Evolutionary conservation across 1,140 invertebrate genomes (phyloP).

Genomic region (Octopus sinensis): DNA sequence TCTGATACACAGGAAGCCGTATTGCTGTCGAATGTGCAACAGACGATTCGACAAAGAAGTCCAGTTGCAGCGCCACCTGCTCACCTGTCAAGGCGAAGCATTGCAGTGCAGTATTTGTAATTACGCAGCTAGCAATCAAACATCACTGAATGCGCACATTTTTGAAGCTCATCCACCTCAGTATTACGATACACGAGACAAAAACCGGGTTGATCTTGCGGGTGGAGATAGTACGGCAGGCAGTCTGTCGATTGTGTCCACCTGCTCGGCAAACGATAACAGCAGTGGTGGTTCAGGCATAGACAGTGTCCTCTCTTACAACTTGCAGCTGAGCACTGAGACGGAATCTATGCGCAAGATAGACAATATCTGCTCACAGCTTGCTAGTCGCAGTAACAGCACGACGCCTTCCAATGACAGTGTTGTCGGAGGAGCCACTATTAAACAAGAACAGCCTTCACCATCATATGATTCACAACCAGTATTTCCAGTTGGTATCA

Average conservation of each 20-base stretch:
- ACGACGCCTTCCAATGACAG: slow-evolving; percentile 7
- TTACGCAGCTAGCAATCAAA: slow-evolving; percentile 38
- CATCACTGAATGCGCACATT: slow-evolving; percentile 40
- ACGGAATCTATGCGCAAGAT: slow-evolving; percentile 28
- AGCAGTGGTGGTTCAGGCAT: not conserved
- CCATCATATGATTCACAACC: slow-evolving; percentile 21
- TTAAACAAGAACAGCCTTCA: slow-evolving; percentile 38
- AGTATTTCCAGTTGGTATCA: slow-evolving; percentile 12
- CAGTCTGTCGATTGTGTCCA: not conserved
- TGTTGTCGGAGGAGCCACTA: not conserved
- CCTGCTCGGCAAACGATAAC: not conserved
- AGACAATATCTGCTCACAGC: slow-evolving; percentile 34
- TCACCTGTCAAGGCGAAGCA: slow-evolving; percentile 40
- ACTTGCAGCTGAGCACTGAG: slow-evolving; percentile 22
- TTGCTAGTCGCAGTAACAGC: slow-evolving; percentile 26
- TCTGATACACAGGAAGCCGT: slow-evolving; percentile 42
- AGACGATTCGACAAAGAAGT: slow-evolving; percentile 44
- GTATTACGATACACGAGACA: slow-evolving; percentile 27
- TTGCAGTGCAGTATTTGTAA: slow-evolving; percentile 42
- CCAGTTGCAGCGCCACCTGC: slow-evolving; percentile 44
- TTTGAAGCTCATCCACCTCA: slow-evolving; percentile 36
- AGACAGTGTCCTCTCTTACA: not conserved
- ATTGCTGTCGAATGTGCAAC: slow-evolving; percentile 40
- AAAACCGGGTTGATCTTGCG: slow-evolving; percentile 5
- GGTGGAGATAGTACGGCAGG: not conserved